phyloP scores from a whole-genome alignment of 2,113 vertebrate species.

The Elephas maximus region DNA sequence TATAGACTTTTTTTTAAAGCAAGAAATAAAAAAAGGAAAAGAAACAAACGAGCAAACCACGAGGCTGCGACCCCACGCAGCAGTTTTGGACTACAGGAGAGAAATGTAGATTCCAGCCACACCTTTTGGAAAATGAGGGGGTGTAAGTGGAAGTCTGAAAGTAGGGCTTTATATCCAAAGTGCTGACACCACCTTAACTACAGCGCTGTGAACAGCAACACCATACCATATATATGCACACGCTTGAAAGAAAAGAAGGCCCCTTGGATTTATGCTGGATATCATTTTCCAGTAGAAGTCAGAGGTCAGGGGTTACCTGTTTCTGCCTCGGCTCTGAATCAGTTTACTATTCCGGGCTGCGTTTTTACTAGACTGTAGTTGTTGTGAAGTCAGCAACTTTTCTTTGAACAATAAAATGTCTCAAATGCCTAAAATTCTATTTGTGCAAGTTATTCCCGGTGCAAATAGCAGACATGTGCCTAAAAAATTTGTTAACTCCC shows the following conservation, averaged over 20 bases:
- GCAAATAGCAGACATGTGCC: constrained; percentile 59
- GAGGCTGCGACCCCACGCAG: constrained; percentile 28
- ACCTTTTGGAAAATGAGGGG: constrained; percentile 52
- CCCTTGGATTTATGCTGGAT: constrained; percentile 89
- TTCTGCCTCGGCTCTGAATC: constrained; percentile 88
- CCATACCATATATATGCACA: constrained; percentile 65
- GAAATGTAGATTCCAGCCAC: constrained; percentile 68
- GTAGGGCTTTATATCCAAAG: constrained; percentile 71
- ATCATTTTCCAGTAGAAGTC: constrained; percentile 90
- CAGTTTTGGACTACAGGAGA: constrained; percentile 57
- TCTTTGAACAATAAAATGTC: constrained; percentile 86
- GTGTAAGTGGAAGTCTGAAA: constrained; percentile 69
- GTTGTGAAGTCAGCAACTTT: constrained; percentile 90
- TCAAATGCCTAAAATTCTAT: constrained; percentile 86
- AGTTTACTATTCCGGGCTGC: constrained; percentile 87
- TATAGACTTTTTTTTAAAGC: not conserved
- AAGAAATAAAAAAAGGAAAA: constrained; percentile 43
- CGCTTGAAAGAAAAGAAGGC: constrained; percentile 87
- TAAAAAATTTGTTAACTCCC: constrained; percentile 77
- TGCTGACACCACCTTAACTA: constrained; percentile 75
- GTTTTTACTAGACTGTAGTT: constrained; percentile 87
- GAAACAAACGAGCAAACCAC: constrained; percentile 20
- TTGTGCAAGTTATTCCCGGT: constrained; percentile 76
- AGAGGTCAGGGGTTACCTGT: constrained; percentile 89
- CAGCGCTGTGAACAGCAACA: constrained; percentile 45